A percentile compares a stretch with the other conserved stretches of the same genome.
phyloP scores from a whole-genome alignment of 1,140 invertebrate genomes.

The Caenorhabditis brenneri region DNA sequence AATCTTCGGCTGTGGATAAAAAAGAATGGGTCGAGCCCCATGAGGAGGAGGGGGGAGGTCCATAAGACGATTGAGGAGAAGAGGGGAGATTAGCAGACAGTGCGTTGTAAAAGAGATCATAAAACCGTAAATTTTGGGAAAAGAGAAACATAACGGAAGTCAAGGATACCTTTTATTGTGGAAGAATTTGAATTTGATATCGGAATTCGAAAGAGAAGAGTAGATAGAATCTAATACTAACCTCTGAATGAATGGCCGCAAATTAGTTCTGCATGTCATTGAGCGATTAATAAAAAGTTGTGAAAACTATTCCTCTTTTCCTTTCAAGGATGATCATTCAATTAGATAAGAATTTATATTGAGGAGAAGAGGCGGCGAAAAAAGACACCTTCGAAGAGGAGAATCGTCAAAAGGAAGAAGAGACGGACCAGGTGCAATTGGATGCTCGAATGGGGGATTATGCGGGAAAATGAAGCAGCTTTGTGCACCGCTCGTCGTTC shows the following conservation, averaged over 20 bases:
- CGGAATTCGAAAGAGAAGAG: neutral
- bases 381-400: neutral
- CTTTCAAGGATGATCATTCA: constrained; percentile 37
- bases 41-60: neutral
- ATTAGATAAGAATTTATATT: constrained; percentile 17
- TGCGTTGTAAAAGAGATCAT: too few species aligned
- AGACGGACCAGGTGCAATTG: constrained; percentile 2
- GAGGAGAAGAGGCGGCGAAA: neutral
- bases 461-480: constrained; percentile 11
- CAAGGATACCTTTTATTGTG: neutral
- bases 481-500: neutral
- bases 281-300: constrained; percentile 39
- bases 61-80: neutral
- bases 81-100: too few species aligned
- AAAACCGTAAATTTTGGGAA: neutral
- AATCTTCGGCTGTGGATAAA: neutral
- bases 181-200: neutral
- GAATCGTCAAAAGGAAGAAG: neutral
- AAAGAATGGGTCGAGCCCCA: neutral
- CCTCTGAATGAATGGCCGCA: neutral
- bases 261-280: constrained; percentile 39
- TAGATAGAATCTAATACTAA: neutral
- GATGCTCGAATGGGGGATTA: constrained; percentile 3
- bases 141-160: neutral
- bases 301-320: neutral